Evolutionary conservation across 2,797 vertebrate species (phyloP), one percentile per base, ranked within the genome.

Genomic region (Pseudotriccus pelzelni): DNA sequence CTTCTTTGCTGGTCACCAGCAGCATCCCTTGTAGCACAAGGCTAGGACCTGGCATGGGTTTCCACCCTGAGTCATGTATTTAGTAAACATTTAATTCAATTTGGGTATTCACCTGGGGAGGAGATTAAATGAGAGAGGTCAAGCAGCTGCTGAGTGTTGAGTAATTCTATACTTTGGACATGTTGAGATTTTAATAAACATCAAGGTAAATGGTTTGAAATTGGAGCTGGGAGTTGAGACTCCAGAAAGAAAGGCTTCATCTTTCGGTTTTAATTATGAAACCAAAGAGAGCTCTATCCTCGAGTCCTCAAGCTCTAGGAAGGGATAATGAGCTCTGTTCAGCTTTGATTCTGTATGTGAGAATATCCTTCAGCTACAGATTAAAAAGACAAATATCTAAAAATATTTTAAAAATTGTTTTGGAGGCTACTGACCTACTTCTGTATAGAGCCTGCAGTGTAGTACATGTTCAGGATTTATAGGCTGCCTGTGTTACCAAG

Each of bases 121-220:
- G 17, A 90, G 95, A 89, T 79, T 93, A 81, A 95, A 90, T 89
- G 86, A 93, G 88, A 87, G 93, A 96, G 97, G 98, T 97, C 97
- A 97, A 95, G 96, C 94, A 97, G 96, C 97, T 95, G 91, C 95
- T 94, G 89, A 93, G 94, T 94, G 81, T 87, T 84, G 91, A 83
- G 97, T 97, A 97, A 98, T 92, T 93, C 93, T 93, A 97, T 97
- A 89, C 91, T 52, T 53, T 91, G 90, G 87, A 96, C 86, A 83
- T 89, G 96, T 89, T 67, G 92, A 41, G 94, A 78, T 94, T 97
- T 97, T 97, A 97, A 96, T 97, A 97, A 98, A 93, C 77, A 81
- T 91, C 94, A 95, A 97, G 97, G 97, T 97, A 95, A 87, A 87
- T 66, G 79, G 97, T 96, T 98, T 97, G 97, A 98, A 97, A 98